Evolutionary conservation across 2,797 vertebrate species (phyloP).

Genomic region (Cichlasoma orientale): DNA sequence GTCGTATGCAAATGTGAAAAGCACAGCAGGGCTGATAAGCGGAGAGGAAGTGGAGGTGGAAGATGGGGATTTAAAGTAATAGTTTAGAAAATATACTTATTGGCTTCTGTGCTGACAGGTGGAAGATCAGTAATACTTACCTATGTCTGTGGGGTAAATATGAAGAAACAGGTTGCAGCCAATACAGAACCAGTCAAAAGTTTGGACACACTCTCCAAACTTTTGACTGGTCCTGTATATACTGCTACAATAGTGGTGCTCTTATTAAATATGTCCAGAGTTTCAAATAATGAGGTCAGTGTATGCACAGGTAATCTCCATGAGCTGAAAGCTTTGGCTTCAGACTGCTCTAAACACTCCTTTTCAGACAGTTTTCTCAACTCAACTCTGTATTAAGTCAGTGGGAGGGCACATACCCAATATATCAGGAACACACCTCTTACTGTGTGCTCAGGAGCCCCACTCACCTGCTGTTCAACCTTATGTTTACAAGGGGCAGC

Average conservation of each 20-base stretch:
- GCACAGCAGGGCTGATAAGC: conserved; percentile 26
- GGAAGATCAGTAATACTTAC: neutral
- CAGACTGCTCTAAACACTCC: neutral
- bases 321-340: neutral
- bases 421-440: neutral
- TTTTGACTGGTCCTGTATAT: neutral
- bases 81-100: neutral
- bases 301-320: neutral
- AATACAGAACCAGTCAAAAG: too few species aligned
- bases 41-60: neutral
- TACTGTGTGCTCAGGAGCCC: neutral
- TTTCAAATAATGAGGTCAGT: neutral
- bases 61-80: conserved; percentile 13
- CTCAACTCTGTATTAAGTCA: neutral
- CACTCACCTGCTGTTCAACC: neutral
- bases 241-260: neutral
- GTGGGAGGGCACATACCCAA: neutral
- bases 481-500: neutral
- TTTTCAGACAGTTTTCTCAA: neutral
- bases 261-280: neutral
- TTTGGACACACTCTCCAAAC: too few species aligned
- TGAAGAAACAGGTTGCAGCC: neutral
- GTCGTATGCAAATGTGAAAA: conserved; percentile 41
- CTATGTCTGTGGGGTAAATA: neutral
- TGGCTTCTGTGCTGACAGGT: neutral